Evolutionary conservation across 2,113 vertebrate species (phyloP).

Genomic region (Corythornis madagascariensis): DNA sequence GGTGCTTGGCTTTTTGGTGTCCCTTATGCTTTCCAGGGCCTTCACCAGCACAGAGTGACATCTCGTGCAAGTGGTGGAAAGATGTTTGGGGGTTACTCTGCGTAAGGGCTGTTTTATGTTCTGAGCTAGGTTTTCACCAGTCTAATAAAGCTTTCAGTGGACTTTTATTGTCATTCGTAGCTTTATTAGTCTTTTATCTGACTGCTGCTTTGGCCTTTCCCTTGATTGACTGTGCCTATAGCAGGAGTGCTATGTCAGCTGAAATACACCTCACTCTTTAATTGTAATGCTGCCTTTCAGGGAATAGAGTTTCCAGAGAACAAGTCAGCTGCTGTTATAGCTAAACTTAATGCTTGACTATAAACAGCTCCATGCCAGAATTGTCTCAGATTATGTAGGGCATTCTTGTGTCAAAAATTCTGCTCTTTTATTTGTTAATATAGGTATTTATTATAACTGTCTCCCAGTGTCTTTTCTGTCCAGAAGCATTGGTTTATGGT

Average conservation of each 20-base stretch:
- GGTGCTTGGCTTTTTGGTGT: neutral
- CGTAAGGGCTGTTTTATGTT: neutral
- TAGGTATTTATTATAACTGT: neutral
- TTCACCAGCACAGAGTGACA: neutral
- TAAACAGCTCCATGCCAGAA: conserved; percentile 7
- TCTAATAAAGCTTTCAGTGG: conserved; percentile 64
- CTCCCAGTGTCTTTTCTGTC: neutral
- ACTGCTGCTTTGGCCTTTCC: conserved; percentile 62
- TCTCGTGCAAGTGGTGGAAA: neutral
- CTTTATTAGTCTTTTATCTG: conserved; percentile 68
- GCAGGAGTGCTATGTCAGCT: conserved; percentile 55
- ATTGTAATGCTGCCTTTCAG: conserved; percentile 46
- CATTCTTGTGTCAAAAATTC: conserved; percentile 1
- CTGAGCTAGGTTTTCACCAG: conserved; percentile 34
- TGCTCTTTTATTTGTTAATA: neutral
- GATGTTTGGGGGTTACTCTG: neutral
- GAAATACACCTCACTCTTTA: conserved; percentile 47
- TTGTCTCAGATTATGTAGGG: neutral
- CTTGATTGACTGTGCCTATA: conserved; percentile 57
- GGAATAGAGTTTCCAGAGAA: conserved; percentile 39
- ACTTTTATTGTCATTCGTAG: conserved; percentile 57
- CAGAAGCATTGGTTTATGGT: neutral
- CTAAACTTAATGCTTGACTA: conserved; percentile 6
- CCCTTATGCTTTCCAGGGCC: neutral
- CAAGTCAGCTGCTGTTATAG: neutral